Base-by-base conservation (phyloP, 2,113 vertebrate genomes). In the Gallinago jamesoni region DNA sequence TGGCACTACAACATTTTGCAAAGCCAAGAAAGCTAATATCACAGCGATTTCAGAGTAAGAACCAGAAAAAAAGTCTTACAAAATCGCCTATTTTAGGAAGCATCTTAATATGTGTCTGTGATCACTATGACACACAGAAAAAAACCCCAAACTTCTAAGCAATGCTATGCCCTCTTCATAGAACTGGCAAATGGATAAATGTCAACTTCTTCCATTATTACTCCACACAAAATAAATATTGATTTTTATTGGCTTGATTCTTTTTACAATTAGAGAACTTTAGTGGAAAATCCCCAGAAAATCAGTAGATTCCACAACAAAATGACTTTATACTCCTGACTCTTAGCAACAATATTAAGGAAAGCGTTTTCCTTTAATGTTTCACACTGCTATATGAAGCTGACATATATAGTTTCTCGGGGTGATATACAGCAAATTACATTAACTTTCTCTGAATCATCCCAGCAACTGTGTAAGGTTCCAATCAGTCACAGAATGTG, bases 391-490 rank as follows among this genome's bases (percentile, higher is more conserved):
- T 78, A 14, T 59, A 62, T 31, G 62, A 91, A 86, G 47, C 89
- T 83, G 74, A 89, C 59, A 92, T 92, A 95, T 70, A 89, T 7
- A 70, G 81, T 85, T 94, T 94, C 87, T 91, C 57, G 52, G 35
- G 59, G 66, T 82, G 70, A 93, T 76, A 94, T 37, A 77, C n/a
- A 91, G 66, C 14, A 94, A 96, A 96, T 89, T 91, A 95, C 93
- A 94, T 91, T 93, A 95, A 95, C 45, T 92, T 93, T 68, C 92
- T 87, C 80, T 87, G 89, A 94, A 87, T 96, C 78, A 96, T 80
- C 47, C 28, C 67, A 83, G 78, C 45, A 93, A 94, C 84, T 66
- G 77, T 92, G 55, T 79, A 89, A 79, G 81, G 63, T 48, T 96
- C 81, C 84, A 92, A 89, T 94, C 86, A 95, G 77, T 22, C 67